Conservation (phyloP, 2,797 vertebrate species). For the Molossus molossus region DNA sequence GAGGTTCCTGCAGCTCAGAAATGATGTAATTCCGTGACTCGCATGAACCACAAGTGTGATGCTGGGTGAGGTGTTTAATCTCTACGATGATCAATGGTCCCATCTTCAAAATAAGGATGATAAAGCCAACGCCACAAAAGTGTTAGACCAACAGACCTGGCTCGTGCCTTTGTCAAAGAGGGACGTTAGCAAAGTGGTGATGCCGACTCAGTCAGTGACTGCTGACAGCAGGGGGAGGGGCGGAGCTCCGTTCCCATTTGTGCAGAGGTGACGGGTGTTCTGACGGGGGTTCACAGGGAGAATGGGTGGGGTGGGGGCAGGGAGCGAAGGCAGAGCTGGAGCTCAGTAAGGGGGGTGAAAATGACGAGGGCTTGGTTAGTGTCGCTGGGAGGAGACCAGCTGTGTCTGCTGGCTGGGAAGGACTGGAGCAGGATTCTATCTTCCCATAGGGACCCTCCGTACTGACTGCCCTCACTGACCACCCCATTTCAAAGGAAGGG, state of each 20-base stretch:
- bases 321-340: background rate
- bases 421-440: background rate
- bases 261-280: background rate
- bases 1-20: background rate
- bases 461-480: background rate
- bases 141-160: background rate
- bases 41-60: background rate
- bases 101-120: constrained; percentile 58
- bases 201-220: background rate
- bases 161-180: background rate
- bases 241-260: background rate
- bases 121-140: background rate
- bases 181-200: background rate
- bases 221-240: background rate
- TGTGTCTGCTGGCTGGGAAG: background rate
- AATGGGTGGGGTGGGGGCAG: fast-evolving
- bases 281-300: background rate
- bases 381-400: background rate
- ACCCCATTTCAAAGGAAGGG: constrained; percentile 10
- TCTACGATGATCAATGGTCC: constrained; percentile 41
- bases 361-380: background rate
- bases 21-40: constrained; percentile 58
- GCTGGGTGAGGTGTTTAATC: constrained; percentile 34
- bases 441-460: background rate
- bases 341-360: background rate